Evolutionary conservation across 1,140 invertebrate genomes (phyloP), one percentile per base, ranked within the genome.

Genomic region (Halyomorpha halys): DNA sequence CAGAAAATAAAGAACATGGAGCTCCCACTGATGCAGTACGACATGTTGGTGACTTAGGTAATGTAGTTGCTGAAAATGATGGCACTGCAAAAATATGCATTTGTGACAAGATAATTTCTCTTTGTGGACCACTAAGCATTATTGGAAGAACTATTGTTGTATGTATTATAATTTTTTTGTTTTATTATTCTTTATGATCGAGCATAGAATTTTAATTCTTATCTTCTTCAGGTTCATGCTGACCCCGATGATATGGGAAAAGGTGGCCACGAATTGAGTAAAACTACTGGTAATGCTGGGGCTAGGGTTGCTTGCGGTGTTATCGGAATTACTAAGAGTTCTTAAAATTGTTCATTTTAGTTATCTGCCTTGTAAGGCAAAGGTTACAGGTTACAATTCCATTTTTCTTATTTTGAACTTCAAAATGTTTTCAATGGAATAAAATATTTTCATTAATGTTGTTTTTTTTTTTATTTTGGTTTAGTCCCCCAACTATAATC

Each of bases 281-380:
- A 89, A 76, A 90, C 91, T 16, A 99, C 96, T 59, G 97, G 97
- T 39, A 98, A 99, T 78, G 94, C 97, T 68, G 97, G 97, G 5
- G 93, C 85, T 62, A 85, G 97, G 69, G 79, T 95, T 67, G 95
- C 93, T 18, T 99, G 97, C 75, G 97, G 96, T 64, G 90, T 99
- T 19, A 97, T 99, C 78, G 97, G 94, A 44, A 80, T 95, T 63
- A 78, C 66, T 19, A 63, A 67, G 47, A 23, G 25, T 25, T 56
- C 23, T 25, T 56, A 56, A 56, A 25, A 13, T 39, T 39, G 6
- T 39, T 39, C 11, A 39, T 39, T 39, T 39, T 39, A 39, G 34
- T 39, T 39, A 11, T 39, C 34, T 39, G 34, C 13, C 34, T 39
- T 39, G 1, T 13, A 39, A 39, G 34, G 34, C 34, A 11, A 39